phyloP scores from a whole-genome alignment of 2,113 vertebrate species.

The Cromileptes altivelis region DNA sequence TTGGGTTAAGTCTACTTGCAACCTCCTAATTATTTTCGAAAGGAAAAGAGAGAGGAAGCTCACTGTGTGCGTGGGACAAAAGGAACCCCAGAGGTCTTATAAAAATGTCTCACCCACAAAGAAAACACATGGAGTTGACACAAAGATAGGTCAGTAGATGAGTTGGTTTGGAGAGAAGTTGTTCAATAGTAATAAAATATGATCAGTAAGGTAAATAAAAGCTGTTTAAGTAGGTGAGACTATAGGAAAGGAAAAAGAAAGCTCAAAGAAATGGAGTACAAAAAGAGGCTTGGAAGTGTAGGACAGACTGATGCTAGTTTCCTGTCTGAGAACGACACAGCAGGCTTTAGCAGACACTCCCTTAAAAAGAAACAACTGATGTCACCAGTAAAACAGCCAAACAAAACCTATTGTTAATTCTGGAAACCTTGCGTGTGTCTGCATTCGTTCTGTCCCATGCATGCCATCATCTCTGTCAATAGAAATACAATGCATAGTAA shows the following conservation, averaged over 20 bases:
- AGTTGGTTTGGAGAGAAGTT: not conserved
- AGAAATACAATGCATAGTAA: constrained; percentile 60
- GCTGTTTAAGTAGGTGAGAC: not conserved
- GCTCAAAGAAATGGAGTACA: not conserved
- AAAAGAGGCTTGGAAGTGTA: not conserved
- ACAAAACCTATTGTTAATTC: constrained; percentile 64
- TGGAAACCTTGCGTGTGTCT: constrained; percentile 2
- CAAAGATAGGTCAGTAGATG: constrained; percentile 20
- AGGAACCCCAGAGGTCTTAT: constrained; percentile 20
- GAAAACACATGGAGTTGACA: constrained; percentile 34
- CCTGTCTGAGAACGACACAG: constrained; percentile 10
- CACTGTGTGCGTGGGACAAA: constrained; percentile 15
- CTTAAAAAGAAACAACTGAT: constrained; percentile 53
- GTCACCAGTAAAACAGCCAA: constrained; percentile 56
- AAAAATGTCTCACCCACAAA: constrained; percentile 46
- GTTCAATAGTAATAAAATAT: constrained; percentile 27
- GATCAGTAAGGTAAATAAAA: constrained; percentile 28
- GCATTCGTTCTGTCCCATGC: not conserved
- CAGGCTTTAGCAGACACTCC: constrained; percentile 3
- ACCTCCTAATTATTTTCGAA: constrained; percentile 49
- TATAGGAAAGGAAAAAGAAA: constrained; percentile 13
- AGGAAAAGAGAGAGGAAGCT: constrained; percentile 37
- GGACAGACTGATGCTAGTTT: not conserved
- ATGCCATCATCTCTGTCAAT: constrained; percentile 34
- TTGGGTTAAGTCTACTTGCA: constrained; percentile 44